Evolutionary conservation across 2,113 vertebrate genomes (phyloP).

Genomic region (Phrynosoma platyrhinos): DNA sequence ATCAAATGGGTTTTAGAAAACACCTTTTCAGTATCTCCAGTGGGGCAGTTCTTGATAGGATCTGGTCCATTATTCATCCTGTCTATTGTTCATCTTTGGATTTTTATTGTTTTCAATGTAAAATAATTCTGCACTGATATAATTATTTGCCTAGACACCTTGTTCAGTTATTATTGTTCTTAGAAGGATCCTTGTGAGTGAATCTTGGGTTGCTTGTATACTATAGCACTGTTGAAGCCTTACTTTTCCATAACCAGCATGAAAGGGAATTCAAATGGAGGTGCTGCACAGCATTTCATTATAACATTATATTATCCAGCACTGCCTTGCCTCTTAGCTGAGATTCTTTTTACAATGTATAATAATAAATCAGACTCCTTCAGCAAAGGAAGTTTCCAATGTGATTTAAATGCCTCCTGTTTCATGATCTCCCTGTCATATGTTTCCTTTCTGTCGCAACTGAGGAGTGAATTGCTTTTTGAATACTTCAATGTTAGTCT

Average conservation of each 20-base stretch:
- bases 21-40: neutral
- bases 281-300: neutral
- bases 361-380: neutral
- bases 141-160: no score
- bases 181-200: no score
- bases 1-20: neutral
- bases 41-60: rapidly evolving
- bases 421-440: neutral
- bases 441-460: neutral
- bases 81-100: neutral
- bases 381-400: neutral
- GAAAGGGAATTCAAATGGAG: neutral
- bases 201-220: no score
- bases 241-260: neutral
- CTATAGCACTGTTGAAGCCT: no score
- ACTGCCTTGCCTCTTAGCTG: neutral
- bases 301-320: neutral
- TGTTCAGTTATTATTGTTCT: no score
- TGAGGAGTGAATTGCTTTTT: neutral
- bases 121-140: neutral
- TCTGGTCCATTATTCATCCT: neutral
- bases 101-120: neutral
- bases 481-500: neutral
- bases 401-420: neutral
- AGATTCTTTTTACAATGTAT: neutral